Evolutionary conservation across 37 sponge, comb jelly and placozoan genomes (phyloP), one percentile per base, ranked within the genome.

Genomic region (Diacarnus erythraeanus): DNA sequence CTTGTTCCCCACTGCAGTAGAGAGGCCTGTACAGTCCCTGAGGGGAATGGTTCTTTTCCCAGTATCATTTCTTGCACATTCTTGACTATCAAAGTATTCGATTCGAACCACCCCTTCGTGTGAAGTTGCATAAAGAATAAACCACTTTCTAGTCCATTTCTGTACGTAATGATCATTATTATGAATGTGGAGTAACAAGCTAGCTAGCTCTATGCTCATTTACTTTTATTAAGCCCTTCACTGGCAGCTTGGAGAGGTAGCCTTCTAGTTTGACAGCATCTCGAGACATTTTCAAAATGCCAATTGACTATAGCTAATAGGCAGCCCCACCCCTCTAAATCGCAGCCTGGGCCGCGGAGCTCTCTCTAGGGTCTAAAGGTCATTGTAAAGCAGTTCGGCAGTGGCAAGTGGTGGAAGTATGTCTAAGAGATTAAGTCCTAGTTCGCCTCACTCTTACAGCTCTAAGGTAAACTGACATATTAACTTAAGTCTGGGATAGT

Each of bases 91-190:
- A 72, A 64, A 92, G 81, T 92, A 92, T 64, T 87, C 92, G 58
- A 92, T 57, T 34, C 88, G 60, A 0, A 92, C 77, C 38, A 76
- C 66, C 20, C 88, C 92, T 18, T 83, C 84, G 15, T 43, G 74
- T 2, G 72, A 51, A n/a, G 88, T 84, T 35, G 72, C 77, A 63
- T 77, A 71, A 17, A 92, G 78, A n/a, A 92, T 85, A 35, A 84
- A 81, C 88, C 85, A 92, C 2, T 85, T 47, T 75, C 38, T 80
- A 71, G 23, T 77, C 92, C 92, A 92, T 74, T 80, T 81, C 92
- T 92, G 76, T 42, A n/a, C n/a, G n/a, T n/a, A n/a, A n/a, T n/a
- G n/a, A 59, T 21, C 18, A 58, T 38, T 64, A 31, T 43, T 75
- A 47, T 26, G 38, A 79, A 22, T 23, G 30, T 1, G 22, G 18